Evolutionary conservation across 92 coral and sea anemone species (phyloP).

Genomic region (Isaurus tuberculatus): DNA sequence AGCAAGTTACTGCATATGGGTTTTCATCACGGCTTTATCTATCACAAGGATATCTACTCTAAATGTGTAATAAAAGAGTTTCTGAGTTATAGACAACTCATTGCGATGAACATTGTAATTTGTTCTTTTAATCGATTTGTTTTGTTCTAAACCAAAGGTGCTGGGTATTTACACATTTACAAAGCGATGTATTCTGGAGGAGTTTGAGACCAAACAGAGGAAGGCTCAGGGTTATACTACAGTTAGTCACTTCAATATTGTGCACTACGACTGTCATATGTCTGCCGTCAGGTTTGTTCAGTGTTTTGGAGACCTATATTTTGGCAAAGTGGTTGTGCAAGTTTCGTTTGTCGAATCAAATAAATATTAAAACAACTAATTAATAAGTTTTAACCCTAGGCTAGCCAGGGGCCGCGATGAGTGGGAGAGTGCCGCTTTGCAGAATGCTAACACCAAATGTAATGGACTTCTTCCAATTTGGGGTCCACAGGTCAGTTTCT

Average conservation of each 20-base stretch:
- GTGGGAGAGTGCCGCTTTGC: constrained; percentile 99
- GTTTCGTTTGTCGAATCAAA: too few species aligned
- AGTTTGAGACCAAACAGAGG: constrained; percentile 89
- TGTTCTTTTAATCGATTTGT: background rate
- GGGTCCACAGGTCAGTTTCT: constrained; percentile 93
- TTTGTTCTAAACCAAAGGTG: constrained; percentile 56
- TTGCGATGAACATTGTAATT: background rate
- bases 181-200: constrained; percentile 92
- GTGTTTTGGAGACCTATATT: too few species aligned
- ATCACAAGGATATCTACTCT: too few species aligned
- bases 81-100: too few species aligned
- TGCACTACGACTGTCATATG: constrained; percentile 98
- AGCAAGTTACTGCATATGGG: too few species aligned
- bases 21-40: too few species aligned
- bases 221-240: constrained; percentile 98
- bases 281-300: constrained; percentile 94
- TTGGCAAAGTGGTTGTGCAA: too few species aligned
- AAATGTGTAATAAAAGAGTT: too few species aligned
- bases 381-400: constrained; percentile 31
- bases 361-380: background rate
- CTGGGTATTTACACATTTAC: constrained; percentile 98
- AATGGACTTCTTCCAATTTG: constrained; percentile 97
- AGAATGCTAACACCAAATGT: constrained; percentile 98
- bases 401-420: constrained; percentile 98
- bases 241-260: constrained; percentile 97